Evolutionary conservation across 2,797 vertebrate genomes (phyloP).

Genomic region (Urocyon cinereoargenteus): DNA sequence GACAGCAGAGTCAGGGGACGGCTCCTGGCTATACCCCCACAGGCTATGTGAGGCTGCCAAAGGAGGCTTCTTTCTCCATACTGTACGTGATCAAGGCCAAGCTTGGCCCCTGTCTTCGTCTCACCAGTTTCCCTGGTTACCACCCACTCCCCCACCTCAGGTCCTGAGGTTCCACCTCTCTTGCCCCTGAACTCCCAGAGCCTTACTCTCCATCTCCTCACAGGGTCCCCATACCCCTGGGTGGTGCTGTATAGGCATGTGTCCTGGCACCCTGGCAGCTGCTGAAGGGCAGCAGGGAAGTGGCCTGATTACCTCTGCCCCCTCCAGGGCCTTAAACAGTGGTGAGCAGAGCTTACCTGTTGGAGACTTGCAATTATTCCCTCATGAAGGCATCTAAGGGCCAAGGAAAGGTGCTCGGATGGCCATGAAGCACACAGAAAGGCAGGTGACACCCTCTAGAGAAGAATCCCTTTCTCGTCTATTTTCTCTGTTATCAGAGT

Average conservation of each 20-base stretch:
- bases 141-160: not conserved
- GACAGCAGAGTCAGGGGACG: slow-evolving; percentile 51
- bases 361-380: not conserved
- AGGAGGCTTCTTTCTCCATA: not conserved
- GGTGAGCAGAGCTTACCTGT: not conserved
- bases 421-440: not conserved
- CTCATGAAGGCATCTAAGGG: not conserved
- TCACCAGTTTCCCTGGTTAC: not conserved
- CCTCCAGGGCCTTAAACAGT: not conserved
- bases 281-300: not conserved
- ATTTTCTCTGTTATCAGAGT: not conserved
- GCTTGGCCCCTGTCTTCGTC: not conserved
- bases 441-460: not conserved
- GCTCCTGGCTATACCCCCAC: not conserved
- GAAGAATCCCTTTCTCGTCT: not conserved
- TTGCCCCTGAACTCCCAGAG: not conserved
- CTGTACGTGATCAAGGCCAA: no score
- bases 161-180: not conserved
- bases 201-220: not conserved
- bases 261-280: not conserved
- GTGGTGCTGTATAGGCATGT: not conserved
- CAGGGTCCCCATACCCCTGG: no score
- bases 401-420: not conserved
- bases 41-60: not conserved
- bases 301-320: not conserved